A percentile compares a stretch with the other conserved stretches of the same genome.
phyloP scores from a whole-genome alignment of 2,888 invertebrate genomes.

The Timema podura region DNA sequence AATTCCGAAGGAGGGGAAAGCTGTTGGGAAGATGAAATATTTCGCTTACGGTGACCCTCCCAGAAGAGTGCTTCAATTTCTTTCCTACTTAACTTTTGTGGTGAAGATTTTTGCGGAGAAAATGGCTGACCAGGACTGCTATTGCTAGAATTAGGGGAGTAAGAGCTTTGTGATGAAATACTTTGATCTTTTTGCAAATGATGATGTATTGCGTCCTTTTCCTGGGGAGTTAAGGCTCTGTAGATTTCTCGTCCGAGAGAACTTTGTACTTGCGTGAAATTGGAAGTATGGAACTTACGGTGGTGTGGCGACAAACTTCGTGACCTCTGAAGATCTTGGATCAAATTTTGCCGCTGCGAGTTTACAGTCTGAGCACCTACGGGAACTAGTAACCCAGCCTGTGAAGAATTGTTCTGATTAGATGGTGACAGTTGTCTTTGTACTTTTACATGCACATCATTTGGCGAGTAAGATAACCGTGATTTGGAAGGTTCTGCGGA shows the following conservation, averaged over 20 bases:
- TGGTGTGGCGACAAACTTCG: slow-evolving; percentile 10
- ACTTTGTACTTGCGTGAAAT: not conserved
- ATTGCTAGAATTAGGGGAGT: slow-evolving; percentile 3
- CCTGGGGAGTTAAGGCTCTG: not conserved
- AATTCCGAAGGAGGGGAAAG: slow-evolving; percentile 20
- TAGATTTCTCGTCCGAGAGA: not conserved
- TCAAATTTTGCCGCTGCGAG: not conserved
- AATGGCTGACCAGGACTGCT: slow-evolving; percentile 4
- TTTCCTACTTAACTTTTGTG: slow-evolving; percentile 24
- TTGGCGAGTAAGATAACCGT: not conserved
- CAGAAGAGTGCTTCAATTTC: slow-evolving; percentile 28
- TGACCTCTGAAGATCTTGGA: not conserved
- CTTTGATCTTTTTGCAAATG: slow-evolving; percentile 1
- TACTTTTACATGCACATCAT: no score
- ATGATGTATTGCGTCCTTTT: slow-evolving; percentile 6
- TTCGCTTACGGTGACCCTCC: slow-evolving; percentile 23
- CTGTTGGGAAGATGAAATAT: slow-evolving; percentile 11
- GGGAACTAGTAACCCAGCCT: not conserved
- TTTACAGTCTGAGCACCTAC: not conserved
- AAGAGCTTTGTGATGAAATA: slow-evolving; percentile 9
- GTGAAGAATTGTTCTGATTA: no score
- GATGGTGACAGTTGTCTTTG: no score
- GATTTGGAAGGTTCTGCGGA: slow-evolving; percentile 5
- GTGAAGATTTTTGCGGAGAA: slow-evolving; percentile 11
- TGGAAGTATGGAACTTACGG: not conserved